Percentiles rank a stretch among this genome's conserved stretches.
Conservation (phyloP, 2,113 vertebrate genomes). For the Rhagologus leucostigma region DNA sequence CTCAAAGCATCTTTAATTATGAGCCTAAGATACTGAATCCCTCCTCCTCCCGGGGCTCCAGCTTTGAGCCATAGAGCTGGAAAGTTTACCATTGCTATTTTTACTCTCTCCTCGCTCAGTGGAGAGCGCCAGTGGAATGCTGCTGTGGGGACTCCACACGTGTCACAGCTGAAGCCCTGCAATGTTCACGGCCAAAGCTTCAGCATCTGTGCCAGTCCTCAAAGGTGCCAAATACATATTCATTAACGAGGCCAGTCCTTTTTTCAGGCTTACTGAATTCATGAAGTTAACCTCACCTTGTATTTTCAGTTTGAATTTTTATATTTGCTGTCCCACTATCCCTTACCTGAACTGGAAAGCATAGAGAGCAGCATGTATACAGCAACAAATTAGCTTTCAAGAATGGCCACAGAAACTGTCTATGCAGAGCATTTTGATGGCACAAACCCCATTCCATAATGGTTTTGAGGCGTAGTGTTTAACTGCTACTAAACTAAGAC, state of each 20-base stretch:
- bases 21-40: neutral
- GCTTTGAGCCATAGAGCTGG: neutral
- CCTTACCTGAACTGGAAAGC: neutral
- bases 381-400: neutral
- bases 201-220: neutral
- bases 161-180: neutral
- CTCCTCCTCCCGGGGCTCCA: neutral
- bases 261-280: neutral
- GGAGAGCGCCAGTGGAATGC: neutral
- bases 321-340: neutral
- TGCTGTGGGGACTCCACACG: neutral
- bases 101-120: neutral
- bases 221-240: neutral
- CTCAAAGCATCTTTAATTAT: neutral
- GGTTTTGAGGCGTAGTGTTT: neutral
- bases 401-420: neutral
- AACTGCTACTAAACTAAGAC: neutral
- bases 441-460: neutral
- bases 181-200: neutral
- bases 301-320: neutral
- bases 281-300: neutral
- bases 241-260: neutral
- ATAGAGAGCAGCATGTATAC: neutral
- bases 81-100: conserved; percentile 7
- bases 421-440: neutral